Evolutionary conservation across 2,113 vertebrate genomes (phyloP), one percentile per base, ranked within the genome.

Genomic region (Leucoraja erinaceus): DNA sequence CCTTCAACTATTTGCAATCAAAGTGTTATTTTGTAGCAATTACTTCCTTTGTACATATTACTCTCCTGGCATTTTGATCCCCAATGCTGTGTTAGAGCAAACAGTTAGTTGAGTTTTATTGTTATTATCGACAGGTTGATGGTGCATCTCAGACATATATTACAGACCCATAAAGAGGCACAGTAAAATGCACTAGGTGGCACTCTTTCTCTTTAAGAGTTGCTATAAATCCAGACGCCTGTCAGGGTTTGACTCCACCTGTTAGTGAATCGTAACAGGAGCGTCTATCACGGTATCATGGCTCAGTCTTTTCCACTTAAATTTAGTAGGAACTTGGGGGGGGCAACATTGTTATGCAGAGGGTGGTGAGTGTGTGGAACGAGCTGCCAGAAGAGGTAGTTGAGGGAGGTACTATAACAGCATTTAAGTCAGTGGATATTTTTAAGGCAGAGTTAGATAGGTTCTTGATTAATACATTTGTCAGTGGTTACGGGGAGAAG

Each of bases 181-280:
- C 20, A 63, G 7, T 31, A 90, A 68, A 33, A 90, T 66, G 63
- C 86, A 68, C 86, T 47, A 90, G 86, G 31, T 90, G 86, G 86
- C 9, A 61, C 86, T 68, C 86, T 90, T 18, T 56, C n/a, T 38
- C 86, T 56, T 70, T 90, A 61, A 33, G 86, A 68, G n/a, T 22
- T 18, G 16, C 61, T 70, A 63, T 31, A 47, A 33, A 90, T 5
- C 12, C 31, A 68, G 86, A 90, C 14, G 1, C 63, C 7, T 0
- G 16, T 4, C 31, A 90, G 38, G 16, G 86, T 63, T 66, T 63
- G 86, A 12, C 63, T 61, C 54, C 25, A 88, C n/a, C 9, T 38
- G 63, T 90, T 1, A 28, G 31, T 68, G 31, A 28, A n/a, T 70
- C 3, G 59, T 66, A 66, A 90, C 28, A 66, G 63, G 10, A 61